Base-by-base conservation (phyloP, 2,797 vertebrate species). In the Alosa sapidissima region DNA sequence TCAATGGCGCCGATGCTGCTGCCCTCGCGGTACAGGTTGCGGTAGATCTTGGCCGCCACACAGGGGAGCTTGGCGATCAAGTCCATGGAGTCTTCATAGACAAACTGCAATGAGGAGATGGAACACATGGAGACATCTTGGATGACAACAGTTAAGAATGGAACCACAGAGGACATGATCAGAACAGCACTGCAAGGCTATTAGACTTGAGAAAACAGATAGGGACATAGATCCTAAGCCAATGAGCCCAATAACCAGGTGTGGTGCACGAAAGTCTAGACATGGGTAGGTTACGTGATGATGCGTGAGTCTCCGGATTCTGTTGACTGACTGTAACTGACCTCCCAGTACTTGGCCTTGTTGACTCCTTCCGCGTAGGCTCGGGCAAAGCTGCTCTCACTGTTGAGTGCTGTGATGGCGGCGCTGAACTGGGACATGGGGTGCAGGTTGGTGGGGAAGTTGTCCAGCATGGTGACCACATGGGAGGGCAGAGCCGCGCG, bases 351-450 rank as follows among this genome's bases (percentile, higher is more conserved):
- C 93, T 98, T 99, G 91, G 94, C 89, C 91, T 97, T 97, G 94
- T 95, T 95, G 88, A 98, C 93, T 1, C 97, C 97, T 92, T 99
- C 97, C 4, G 97, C 95, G 84, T 99, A 99, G 3, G 97, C 97
- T 6, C 96, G 95, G 0, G 97, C 97, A 51, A 99, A 99, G 87
- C 92, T 96, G 94, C 98, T 99, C 94, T 99, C 98, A 10, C 98
- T 99, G 94, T 98, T 99, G 92, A 99, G 96, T 19, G 98, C 98
- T 0, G 97, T 99, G 91, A 99, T 90, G 51, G 98, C 97, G 0
- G 98, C 97, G 5, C 98, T 99, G 90, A 99, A 96, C 94, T 99
- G 98, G 86, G 98, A 98, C 98, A 99, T 98, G 88, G 98, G 98
- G 92, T 99, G 98, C 83, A 99, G 94, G 92, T 98, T 99, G 91